These are phyloP conservation scores for Andrena bicolor DNA, from an alignment of 2,888 invertebrate genomes.

Conservation along the genomic window DNA sequence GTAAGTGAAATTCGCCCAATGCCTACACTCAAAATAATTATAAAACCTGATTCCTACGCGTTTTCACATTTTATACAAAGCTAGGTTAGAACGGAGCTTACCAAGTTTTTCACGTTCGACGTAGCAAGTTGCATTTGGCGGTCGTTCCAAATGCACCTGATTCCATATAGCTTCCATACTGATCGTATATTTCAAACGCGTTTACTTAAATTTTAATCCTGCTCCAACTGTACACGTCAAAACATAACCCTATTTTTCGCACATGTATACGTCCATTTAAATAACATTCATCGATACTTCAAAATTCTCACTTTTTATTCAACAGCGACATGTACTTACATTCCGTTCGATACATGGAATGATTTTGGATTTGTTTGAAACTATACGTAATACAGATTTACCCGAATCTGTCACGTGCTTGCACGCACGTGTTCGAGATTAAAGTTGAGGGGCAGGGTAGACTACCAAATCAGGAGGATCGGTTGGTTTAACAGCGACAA, in stretches of 20 bases:
- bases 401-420: not conserved
- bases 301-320: not conserved
- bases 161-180: constrained; percentile 80
- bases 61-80: not conserved
- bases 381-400: not conserved
- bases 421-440: not conserved
- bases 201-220: not conserved
- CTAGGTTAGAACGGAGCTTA: constrained; percentile 58
- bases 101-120: constrained; percentile 70
- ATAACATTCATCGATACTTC: not conserved
- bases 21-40: too few relatives aligned
- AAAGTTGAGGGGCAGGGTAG: constrained; percentile 39
- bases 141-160: constrained; percentile 74
- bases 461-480: constrained; percentile 58
- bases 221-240: not conserved
- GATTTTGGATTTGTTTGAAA: not conserved
- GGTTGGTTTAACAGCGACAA: constrained; percentile 51
- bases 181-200: constrained; percentile 4
- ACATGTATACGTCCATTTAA: not conserved
- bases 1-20: too few relatives aligned
- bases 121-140: constrained; percentile 76
- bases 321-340: not conserved
- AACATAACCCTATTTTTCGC: constrained; percentile 37
- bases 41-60: too few relatives aligned
- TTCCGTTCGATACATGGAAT: not conserved